Percentiles rank a stretch among this genome's conserved stretches.
These are phyloP conservation scores for Brienomyrus longianalis DNA, from an alignment of 2,113 vertebrate species.

Conservation along the genomic window DNA sequence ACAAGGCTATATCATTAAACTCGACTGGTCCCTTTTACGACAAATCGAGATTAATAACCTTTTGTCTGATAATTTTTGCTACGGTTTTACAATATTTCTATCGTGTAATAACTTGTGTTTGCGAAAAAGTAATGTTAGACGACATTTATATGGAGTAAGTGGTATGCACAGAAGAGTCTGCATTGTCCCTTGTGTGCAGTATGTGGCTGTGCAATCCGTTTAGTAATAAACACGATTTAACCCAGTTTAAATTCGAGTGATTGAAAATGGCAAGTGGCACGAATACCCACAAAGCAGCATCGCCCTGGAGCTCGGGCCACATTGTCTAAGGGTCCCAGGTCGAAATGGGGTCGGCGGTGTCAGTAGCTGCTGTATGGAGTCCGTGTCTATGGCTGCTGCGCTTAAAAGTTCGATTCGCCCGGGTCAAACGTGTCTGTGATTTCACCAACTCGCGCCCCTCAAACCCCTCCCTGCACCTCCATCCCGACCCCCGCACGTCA, in stretches of 20 bases:
- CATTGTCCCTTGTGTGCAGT: neutral
- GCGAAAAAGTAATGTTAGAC: neutral
- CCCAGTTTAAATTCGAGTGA: neutral
- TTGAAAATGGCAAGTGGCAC: constrained; percentile 5
- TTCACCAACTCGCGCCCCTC: neutral
- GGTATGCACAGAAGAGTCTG: neutral
- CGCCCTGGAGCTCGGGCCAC: neutral
- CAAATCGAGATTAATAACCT: neutral
- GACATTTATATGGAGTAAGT: neutral
- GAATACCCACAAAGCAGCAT: constrained; percentile 12
- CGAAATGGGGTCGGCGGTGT: constrained; percentile 4
- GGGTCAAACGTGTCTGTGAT: neutral
- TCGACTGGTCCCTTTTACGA: neutral
- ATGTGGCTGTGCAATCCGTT: neutral
- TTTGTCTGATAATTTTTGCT: neutral
- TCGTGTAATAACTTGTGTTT: neutral
- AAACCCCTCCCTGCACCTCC: neutral
- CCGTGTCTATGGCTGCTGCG: neutral
- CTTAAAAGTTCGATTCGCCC: neutral
- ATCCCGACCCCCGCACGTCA: neutral
- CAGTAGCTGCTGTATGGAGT: neutral
- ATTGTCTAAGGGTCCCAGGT: constrained; percentile 16
- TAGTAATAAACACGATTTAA: constrained; percentile 5
- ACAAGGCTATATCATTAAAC: neutral
- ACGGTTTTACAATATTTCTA: neutral